A percentile compares a stretch with the other conserved stretches of the same genome.
phyloP scores from a whole-genome alignment of 2,797 vertebrate genomes.

The Sebastes diploproa region DNA sequence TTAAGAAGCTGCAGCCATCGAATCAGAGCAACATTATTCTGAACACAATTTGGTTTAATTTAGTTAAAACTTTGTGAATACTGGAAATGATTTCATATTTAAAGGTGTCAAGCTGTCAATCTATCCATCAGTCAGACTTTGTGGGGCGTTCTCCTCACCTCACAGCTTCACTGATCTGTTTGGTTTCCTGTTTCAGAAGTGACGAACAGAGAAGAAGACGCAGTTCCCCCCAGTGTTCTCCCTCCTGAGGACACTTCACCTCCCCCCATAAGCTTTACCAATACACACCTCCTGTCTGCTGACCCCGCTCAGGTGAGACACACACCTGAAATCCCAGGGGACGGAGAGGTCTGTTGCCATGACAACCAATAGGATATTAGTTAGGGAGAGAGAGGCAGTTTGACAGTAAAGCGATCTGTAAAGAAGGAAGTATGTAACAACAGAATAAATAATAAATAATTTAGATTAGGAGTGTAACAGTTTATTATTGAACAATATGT shows the following conservation, averaged over 20 bases:
- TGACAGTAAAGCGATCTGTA: neutral
- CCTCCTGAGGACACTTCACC: conserved; percentile 83
- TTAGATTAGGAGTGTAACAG: neutral
- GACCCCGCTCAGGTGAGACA: conserved; percentile 49
- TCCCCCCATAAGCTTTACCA: conserved; percentile 77
- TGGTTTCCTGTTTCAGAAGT: conserved; percentile 81
- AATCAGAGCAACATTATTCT: neutral
- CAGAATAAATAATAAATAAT: neutral
- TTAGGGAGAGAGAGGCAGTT: neutral
- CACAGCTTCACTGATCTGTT: neutral
- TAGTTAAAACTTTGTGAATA: neutral
- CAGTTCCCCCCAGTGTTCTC: conserved; percentile 74
- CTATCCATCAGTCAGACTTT: neutral
- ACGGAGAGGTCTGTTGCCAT: neutral
- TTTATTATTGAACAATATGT: neutral
- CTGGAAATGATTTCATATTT: neutral
- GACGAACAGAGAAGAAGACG: conserved; percentile 84
- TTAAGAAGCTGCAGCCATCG: neutral
- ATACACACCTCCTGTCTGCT: conserved; percentile 31
- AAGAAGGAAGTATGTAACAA: neutral
- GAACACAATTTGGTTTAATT: neutral
- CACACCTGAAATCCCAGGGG: neutral
- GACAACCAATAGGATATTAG: neutral
- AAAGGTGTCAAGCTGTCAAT: neutral
- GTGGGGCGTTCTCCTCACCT: neutral